Evolutionary conservation across 2,888 invertebrate species (phyloP).

Genomic region (Sesia apiformis): DNA sequence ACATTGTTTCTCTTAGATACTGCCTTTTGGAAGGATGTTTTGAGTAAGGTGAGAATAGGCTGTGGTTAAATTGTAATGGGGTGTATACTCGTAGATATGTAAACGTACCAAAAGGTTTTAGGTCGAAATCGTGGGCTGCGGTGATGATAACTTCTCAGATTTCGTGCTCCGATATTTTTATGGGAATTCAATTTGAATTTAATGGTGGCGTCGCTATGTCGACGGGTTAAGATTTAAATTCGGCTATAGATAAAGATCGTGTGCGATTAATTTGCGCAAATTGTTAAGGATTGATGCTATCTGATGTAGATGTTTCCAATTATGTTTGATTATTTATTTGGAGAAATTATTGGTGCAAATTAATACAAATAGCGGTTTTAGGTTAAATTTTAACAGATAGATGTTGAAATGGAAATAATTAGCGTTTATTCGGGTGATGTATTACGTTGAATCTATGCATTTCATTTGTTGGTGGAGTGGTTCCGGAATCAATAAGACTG

Average conservation of each 20-base stretch:
- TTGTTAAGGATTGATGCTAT: neutral
- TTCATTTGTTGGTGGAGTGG: too few species aligned
- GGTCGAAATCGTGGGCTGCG: constrained; percentile 4
- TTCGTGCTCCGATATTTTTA: constrained; percentile 18
- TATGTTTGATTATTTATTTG: too few species aligned
- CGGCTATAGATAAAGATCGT: neutral
- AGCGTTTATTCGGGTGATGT: too few species aligned
- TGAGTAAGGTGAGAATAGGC: neutral
- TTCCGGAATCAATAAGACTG: too few species aligned
- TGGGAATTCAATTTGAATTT: constrained; percentile 23
- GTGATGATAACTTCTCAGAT: neutral
- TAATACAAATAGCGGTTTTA: too few species aligned
- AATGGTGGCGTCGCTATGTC: constrained; percentile 10
- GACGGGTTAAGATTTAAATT: neutral
- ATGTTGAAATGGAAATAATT: too few species aligned
- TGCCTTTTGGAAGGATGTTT: neutral
- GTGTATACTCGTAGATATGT: neutral
- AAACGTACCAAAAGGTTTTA: neutral
- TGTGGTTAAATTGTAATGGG: neutral
- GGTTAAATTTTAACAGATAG: too few species aligned
- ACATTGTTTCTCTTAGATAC: neutral
- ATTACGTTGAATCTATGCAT: too few species aligned
- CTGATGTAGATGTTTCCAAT: neutral
- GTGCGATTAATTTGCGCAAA: neutral
- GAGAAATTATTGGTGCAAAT: too few species aligned